phyloP scores from a whole-genome alignment of 2,797 vertebrate species.

The Amniataba percoides region DNA sequence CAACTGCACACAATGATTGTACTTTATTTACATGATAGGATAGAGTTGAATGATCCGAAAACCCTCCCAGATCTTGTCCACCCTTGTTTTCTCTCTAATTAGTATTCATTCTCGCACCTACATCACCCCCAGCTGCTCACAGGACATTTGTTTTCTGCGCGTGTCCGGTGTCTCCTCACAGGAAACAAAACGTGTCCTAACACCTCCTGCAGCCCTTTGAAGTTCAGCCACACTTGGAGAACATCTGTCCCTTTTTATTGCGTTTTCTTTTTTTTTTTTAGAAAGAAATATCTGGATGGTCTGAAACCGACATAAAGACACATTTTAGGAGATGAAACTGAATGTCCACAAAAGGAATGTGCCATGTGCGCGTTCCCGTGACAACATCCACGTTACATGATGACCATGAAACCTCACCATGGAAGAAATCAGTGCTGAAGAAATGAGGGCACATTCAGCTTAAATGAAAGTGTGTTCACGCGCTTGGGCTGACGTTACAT shows the following conservation, averaged over 20 bases:
- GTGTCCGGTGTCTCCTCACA: constrained; percentile 37
- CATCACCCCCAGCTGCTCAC: background rate
- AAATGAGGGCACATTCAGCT: background rate
- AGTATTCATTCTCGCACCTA: background rate
- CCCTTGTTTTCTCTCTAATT: constrained; percentile 23
- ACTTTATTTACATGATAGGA: background rate
- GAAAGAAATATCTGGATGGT: accelerated
- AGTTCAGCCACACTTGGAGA: background rate
- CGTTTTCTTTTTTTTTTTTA: too few species aligned
- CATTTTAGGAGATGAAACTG: background rate
- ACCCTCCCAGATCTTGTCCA: background rate
- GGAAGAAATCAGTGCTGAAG: background rate
- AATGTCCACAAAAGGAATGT: background rate
- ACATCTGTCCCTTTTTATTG: constrained; percentile 2
- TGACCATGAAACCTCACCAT: background rate
- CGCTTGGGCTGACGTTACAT: background rate
- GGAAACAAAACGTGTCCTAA: constrained; percentile 41
- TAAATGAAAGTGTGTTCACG: background rate
- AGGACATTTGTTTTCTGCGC: constrained; percentile 37
- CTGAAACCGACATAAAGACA: background rate
- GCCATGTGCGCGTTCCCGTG: too few species aligned
- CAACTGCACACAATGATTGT: too few species aligned
- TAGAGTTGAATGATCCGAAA: background rate
- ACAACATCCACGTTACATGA: background rate
- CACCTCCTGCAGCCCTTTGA: constrained; percentile 38